Percentiles rank a stretch among this genome's conserved stretches.
These are phyloP conservation scores for Pantherophis vulpinus DNA, from an alignment of 2,797 vertebrate species.

Conservation along the genomic window DNA sequence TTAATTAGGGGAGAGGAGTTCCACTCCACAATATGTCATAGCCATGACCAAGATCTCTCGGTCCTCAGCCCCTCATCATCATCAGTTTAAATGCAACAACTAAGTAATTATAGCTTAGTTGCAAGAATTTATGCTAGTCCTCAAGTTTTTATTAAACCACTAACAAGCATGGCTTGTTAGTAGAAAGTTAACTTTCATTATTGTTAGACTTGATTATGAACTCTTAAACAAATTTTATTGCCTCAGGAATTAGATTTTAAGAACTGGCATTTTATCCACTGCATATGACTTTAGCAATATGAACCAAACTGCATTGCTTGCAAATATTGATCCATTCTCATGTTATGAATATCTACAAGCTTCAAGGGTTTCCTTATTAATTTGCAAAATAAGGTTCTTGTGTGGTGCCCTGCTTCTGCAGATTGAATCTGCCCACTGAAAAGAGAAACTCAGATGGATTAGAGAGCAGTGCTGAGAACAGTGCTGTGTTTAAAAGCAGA, in stretches of 20 bases:
- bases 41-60: not conserved
- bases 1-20: not conserved
- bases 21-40: no score
- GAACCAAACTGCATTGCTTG: not conserved
- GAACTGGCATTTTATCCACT: constrained; percentile 49
- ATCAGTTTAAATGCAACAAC: not conserved
- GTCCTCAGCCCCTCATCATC: no score
- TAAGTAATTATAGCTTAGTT: no score
- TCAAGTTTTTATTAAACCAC: constrained; percentile 49
- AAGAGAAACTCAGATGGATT: not conserved
- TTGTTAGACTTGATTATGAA: constrained; percentile 38
- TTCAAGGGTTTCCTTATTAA: not conserved
- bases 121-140: not conserved
- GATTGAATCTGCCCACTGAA: not conserved
- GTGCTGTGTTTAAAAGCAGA: not conserved
- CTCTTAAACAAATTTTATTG: not conserved
- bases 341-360: not conserved
- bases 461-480: not conserved
- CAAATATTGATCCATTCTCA: constrained; percentile 35
- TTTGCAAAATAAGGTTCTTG: not conserved
- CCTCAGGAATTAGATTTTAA: constrained; percentile 51
- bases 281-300: constrained; percentile 52
- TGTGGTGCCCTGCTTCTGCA: not conserved
- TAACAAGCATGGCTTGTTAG: constrained; percentile 57
- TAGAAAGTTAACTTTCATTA: constrained; percentile 16